Conservation (phyloP, 2,888 invertebrate species). For the Metopia argyrocephala region DNA sequence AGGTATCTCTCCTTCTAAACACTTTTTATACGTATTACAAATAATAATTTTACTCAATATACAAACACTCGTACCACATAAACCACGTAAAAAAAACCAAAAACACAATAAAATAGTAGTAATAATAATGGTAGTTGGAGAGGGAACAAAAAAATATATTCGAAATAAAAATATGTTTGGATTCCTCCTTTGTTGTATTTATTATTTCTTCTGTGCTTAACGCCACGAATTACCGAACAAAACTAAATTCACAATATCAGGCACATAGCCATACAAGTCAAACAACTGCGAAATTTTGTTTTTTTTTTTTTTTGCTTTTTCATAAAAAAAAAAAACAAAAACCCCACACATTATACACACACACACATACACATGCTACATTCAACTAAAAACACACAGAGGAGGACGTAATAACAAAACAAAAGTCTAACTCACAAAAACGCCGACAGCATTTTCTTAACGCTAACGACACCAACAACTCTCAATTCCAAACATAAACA, state of each 20-base stretch:
- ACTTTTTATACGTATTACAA: not conserved
- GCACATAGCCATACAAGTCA: conserved; percentile 58
- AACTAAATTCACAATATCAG: conserved; percentile 70
- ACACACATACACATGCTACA: too few species aligned
- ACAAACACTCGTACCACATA: not conserved
- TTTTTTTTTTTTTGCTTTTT: not conserved
- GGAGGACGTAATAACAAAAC: too few species aligned
- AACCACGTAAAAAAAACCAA: not conserved
- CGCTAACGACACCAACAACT: conserved; percentile 3
- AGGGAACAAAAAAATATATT: not conserved
- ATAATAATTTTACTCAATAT: not conserved
- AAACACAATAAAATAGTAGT: not conserved
- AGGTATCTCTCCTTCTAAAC: not conserved
- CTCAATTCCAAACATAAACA: conserved; percentile 13
- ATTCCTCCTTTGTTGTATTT: not conserved
- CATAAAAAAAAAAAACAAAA: not conserved
- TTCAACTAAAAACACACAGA: too few species aligned
- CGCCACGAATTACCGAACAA: conserved; percentile 76
- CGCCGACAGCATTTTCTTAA: not conserved
- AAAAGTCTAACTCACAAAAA: not conserved
- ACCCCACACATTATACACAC: not conserved
- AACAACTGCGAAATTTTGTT: conserved; percentile 44
- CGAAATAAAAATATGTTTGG: not conserved
- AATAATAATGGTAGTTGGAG: not conserved
- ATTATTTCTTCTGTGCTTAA: conserved; percentile 70